phyloP scores from a whole-genome alignment of 2,797 vertebrate species.

The Pseudochirops cupreus region DNA sequence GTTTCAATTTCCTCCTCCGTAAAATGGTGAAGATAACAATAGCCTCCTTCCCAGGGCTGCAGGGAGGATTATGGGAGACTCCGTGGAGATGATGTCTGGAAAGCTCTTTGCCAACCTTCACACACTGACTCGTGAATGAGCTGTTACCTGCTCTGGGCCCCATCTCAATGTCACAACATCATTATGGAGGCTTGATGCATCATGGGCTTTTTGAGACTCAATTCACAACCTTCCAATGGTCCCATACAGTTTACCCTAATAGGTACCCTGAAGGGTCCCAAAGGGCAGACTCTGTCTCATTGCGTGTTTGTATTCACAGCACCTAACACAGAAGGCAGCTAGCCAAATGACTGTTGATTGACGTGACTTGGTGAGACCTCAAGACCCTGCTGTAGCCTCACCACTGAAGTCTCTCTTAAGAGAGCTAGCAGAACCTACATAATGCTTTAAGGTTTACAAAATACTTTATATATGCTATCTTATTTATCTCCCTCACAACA shows the following conservation, averaged over 20 bases:
- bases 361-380: neutral
- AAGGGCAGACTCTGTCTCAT: neutral
- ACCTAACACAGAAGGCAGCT: neutral
- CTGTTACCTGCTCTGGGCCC: neutral
- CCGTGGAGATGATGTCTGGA: neutral
- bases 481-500: neutral
- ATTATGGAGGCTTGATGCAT: neutral
- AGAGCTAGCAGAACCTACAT: neutral
- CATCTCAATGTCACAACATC: neutral
- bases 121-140: neutral
- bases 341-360: neutral
- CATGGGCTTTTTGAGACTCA: neutral
- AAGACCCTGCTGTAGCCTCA: neutral
- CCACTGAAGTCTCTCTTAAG: neutral
- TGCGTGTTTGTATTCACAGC: neutral
- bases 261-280: neutral
- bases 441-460: neutral
- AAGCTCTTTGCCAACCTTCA: neutral
- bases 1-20: neutral
- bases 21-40: neutral
- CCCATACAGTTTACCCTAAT: neutral
- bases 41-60: neutral
- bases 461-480: neutral
- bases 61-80: neutral
- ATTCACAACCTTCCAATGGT: neutral